A percentile compares a stretch with the other conserved stretches of the same genome.
phyloP scores from a whole-genome alignment of 2,797 vertebrate species.

The Rhynchotus rufescens region DNA sequence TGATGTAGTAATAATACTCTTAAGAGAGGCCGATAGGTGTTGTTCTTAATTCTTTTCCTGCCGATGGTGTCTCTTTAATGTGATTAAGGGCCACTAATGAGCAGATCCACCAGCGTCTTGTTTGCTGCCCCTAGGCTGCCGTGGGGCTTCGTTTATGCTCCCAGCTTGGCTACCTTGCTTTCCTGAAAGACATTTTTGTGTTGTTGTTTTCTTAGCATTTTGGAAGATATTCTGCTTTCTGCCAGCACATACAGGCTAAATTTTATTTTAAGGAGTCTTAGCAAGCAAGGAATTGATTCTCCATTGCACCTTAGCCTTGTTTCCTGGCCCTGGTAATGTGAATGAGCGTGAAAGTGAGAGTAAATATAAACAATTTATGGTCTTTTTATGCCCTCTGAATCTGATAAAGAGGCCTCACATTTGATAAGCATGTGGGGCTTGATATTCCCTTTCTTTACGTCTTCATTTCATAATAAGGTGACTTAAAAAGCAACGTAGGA shows the following conservation, averaged over 20 bases:
- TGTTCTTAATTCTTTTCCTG: background rate
- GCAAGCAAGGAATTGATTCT: background rate
- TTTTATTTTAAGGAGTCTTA: constrained; percentile 24
- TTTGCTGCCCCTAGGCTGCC: background rate
- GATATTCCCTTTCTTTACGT: background rate
- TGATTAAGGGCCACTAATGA: background rate
- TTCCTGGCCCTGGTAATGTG: background rate
- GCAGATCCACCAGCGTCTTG: background rate
- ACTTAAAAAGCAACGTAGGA: constrained; percentile 42
- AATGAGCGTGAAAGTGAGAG: background rate
- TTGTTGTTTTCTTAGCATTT: background rate
- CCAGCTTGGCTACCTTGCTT: background rate
- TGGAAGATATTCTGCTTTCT: constrained; percentile 11
- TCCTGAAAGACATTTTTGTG: background rate
- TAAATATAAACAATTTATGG: background rate
- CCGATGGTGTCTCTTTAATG: constrained; percentile 4
- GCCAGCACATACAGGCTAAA: background rate
- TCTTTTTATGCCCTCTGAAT: background rate
- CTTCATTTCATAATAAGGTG: constrained; percentile 5
- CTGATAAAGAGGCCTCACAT: background rate
- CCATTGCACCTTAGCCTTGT: background rate
- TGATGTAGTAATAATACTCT: background rate
- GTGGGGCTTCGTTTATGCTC: background rate
- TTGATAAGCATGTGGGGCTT: background rate
- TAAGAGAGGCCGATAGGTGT: background rate